phyloP scores from a whole-genome alignment of 2,797 vertebrate genomes.

The Neosalanx taihuensis region DNA sequence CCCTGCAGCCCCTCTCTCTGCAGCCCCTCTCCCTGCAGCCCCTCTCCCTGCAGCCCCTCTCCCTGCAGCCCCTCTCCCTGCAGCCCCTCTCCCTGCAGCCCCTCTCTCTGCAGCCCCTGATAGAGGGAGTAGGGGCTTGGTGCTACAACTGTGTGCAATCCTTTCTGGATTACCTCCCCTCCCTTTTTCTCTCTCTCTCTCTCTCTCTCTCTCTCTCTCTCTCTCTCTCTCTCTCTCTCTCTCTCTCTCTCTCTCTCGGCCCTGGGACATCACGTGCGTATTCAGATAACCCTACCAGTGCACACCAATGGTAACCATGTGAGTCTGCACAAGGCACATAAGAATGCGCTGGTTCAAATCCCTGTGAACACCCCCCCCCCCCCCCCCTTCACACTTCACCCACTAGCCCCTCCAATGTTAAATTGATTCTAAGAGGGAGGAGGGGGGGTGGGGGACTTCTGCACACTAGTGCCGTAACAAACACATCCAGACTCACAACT shows the following conservation, averaged over 20 bases:
- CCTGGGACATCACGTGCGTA: slow-evolving; percentile 85
- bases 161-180: slow-evolving; percentile 71
- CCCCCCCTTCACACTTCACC: background rate
- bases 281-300: slow-evolving; percentile 94
- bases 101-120: slow-evolving; percentile 6
- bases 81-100: too few relatives aligned
- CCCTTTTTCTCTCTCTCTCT: slow-evolving; percentile 46
- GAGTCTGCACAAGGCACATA: slow-evolving; percentile 93
- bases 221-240: slow-evolving; percentile 54
- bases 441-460: background rate
- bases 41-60: too few relatives aligned
- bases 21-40: slow-evolving; percentile 26
- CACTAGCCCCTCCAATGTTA: slow-evolving; percentile 64
- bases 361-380: slow-evolving; percentile 76
- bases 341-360: slow-evolving; percentile 98
- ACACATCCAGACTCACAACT: slow-evolving; percentile 15
- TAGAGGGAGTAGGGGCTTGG: slow-evolving; percentile 23
- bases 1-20: slow-evolving; percentile 18
- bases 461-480: background rate
- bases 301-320: slow-evolving; percentile 95
- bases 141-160: slow-evolving; percentile 71
- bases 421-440: slow-evolving; percentile 84
- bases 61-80: too few relatives aligned
- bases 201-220: slow-evolving; percentile 55
- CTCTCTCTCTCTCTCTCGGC: slow-evolving; percentile 69